A percentile compares a stretch with the other conserved stretches of the same genome.
phyloP scores from a whole-genome alignment of 2,888 invertebrate genomes.

The Heliothis peltigera region DNA sequence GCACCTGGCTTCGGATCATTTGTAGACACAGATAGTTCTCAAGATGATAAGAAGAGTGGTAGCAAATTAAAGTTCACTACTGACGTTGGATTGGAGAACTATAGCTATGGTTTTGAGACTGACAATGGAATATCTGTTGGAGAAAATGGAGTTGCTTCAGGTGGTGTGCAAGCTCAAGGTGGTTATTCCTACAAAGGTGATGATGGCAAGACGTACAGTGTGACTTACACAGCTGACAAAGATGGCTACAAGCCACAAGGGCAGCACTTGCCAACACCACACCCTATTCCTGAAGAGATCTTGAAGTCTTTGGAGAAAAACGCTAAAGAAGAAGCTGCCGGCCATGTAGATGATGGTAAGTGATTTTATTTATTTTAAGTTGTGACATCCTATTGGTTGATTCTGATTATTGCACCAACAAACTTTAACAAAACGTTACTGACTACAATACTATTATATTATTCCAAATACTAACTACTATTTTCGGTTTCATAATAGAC shows the following conservation, averaged over 20 bases:
- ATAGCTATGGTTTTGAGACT: constrained; percentile 79
- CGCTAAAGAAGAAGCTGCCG: constrained; percentile 81
- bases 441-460: too few relatives aligned
- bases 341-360: constrained; percentile 83
- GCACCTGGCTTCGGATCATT: constrained; percentile 49
- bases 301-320: constrained; percentile 80
- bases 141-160: constrained; percentile 74
- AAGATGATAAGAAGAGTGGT: constrained; percentile 64
- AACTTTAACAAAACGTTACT: too few relatives aligned
- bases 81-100: constrained; percentile 75
- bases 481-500: too few relatives aligned
- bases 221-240: constrained; percentile 82
- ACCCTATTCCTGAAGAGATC: constrained; percentile 82
- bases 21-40: constrained; percentile 8
- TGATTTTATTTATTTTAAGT: constrained; percentile 9
- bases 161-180: constrained; percentile 80
- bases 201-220: constrained; percentile 81
- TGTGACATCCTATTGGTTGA: too few relatives aligned
- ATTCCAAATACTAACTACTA: too few relatives aligned
- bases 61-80: constrained; percentile 75
- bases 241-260: constrained; percentile 80
- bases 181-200: constrained; percentile 82
- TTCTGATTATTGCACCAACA: too few relatives aligned
- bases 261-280: constrained; percentile 81
- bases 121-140: constrained; percentile 83